These are phyloP conservation scores for Caenorhabditis angaria DNA, from an alignment of 2,888 invertebrate genomes.

Conservation along the genomic window DNA sequence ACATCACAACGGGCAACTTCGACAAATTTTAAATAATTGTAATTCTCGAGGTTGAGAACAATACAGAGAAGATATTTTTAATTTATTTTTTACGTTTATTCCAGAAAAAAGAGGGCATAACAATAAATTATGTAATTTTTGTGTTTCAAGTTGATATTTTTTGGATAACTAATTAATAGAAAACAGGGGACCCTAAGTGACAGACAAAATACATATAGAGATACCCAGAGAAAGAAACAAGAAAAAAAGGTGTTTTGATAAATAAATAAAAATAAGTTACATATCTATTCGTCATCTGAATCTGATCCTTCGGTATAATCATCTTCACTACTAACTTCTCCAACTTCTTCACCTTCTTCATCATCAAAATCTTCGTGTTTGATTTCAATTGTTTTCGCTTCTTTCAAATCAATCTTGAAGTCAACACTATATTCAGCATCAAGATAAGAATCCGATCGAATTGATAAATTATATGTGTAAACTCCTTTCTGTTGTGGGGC, in stretches of 20 bases:
- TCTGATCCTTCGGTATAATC: conserved; percentile 60
- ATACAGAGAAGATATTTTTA: background rate
- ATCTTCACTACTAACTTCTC: conserved; percentile 33
- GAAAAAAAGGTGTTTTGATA: too few relatives aligned
- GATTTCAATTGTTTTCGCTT: conserved; percentile 79
- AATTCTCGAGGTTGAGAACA: conserved; percentile 25
- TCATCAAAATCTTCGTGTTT: conserved; percentile 76
- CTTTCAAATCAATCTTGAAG: conserved; percentile 95
- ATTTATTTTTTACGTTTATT: background rate
- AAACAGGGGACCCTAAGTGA: conserved; percentile 5
- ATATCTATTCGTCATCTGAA: conserved; percentile 39
- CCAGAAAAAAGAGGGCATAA: too few relatives aligned
- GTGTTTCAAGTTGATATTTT: background rate
- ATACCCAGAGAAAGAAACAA: background rate
- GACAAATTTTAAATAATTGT: conserved; percentile 62
- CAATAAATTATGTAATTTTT: too few relatives aligned
- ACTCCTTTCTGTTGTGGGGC: conserved; percentile 92
- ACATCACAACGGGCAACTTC: conserved; percentile 67
- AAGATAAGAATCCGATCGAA: conserved; percentile 94
- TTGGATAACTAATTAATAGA: conserved; percentile 3
- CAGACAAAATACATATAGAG: conserved; percentile 3
- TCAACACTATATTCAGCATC: conserved; percentile 94
- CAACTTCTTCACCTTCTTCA: conserved; percentile 63
- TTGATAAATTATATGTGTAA: conserved; percentile 82
- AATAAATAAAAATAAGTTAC: background rate